A percentile compares a stretch with the other conserved stretches of the same genome.
Conservation (phyloP, 2,113 vertebrate genomes). For the Megaceryle torquata region DNA sequence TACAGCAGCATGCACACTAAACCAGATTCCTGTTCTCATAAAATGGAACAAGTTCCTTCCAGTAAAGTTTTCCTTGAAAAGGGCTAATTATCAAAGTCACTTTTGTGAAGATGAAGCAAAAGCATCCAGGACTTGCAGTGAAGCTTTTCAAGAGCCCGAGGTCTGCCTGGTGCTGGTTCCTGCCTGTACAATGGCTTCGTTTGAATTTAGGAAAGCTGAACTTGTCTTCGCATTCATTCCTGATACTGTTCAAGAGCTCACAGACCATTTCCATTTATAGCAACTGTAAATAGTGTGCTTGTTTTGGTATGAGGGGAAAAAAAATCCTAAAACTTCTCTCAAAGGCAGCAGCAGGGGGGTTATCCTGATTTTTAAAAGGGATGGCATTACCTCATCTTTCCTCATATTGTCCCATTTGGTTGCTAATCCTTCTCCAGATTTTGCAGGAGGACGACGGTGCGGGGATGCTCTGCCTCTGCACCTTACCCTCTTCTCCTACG, state of each 20-base stretch:
- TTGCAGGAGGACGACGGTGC: not conserved
- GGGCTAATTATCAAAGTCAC: not conserved
- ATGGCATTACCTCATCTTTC: not conserved
- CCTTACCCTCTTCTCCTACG: not conserved
- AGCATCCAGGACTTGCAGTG: not conserved
- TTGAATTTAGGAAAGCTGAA: not conserved
- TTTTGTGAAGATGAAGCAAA: not conserved
- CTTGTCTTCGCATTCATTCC: not conserved
- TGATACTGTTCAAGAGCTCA: not conserved
- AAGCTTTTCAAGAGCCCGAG: not conserved
- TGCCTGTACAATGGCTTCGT: not conserved
- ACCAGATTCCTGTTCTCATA: not conserved
- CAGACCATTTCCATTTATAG: not conserved
- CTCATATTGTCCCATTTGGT: not conserved
- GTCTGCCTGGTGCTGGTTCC: not conserved
- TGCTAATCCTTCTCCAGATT: not conserved
- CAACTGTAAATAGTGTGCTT: fast-evolving
- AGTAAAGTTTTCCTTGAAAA: not conserved
- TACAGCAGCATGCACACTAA: not conserved
- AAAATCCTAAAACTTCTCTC: not conserved
- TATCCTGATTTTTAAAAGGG: not conserved
- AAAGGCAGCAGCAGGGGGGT: not conserved
- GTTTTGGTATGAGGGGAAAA: not conserved
- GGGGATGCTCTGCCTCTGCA: not conserved
- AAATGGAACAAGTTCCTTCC: not conserved